Evolutionary conservation across 1,140 invertebrate species (phyloP).

Genomic region (Drosophila takahashii): DNA sequence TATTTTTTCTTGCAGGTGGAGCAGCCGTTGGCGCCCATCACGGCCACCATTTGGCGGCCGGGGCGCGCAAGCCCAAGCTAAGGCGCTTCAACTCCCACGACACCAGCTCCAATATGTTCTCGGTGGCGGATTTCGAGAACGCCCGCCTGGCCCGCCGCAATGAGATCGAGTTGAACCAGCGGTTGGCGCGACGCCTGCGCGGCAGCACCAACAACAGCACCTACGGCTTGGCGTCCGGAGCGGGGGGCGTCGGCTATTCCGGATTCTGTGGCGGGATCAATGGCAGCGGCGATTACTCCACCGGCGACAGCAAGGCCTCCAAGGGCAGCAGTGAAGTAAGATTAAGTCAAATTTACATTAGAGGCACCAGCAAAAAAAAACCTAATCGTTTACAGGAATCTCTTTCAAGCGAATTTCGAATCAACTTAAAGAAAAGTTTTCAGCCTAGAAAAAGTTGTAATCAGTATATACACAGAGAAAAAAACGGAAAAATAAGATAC

Average conservation of each 20-base stretch:
- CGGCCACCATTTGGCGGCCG: constrained; percentile 56
- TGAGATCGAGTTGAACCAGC: constrained; percentile 82
- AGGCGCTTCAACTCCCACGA: constrained; percentile 84
- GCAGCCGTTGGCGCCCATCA: constrained; percentile 65
- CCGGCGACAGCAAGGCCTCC: constrained; percentile 83
- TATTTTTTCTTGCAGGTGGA: constrained; percentile 56
- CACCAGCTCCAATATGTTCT: constrained; percentile 84
- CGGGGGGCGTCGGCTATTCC: constrained; percentile 30
- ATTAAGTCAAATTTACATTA: not conserved
- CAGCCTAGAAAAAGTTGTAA: too few species aligned
- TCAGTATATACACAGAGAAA: too few species aligned
- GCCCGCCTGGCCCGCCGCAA: constrained; percentile 83
- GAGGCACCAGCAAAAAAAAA: too few species aligned
- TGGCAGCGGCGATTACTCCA: constrained; percentile 80
- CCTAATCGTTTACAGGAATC: too few species aligned
- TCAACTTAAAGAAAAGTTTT: too few species aligned
- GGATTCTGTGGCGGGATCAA: constrained; percentile 61
- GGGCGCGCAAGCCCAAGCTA: constrained; percentile 80
- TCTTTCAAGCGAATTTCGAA: too few species aligned
- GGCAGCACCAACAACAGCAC: constrained; percentile 61
- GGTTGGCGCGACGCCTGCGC: constrained; percentile 69
- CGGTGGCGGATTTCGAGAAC: constrained; percentile 84
- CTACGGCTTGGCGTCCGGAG: constrained; percentile 35
- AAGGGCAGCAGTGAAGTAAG: constrained; percentile 79
- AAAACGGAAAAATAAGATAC: too few species aligned